phyloP scores from a whole-genome alignment of 2,113 vertebrate genomes.

The Pipa parva region DNA sequence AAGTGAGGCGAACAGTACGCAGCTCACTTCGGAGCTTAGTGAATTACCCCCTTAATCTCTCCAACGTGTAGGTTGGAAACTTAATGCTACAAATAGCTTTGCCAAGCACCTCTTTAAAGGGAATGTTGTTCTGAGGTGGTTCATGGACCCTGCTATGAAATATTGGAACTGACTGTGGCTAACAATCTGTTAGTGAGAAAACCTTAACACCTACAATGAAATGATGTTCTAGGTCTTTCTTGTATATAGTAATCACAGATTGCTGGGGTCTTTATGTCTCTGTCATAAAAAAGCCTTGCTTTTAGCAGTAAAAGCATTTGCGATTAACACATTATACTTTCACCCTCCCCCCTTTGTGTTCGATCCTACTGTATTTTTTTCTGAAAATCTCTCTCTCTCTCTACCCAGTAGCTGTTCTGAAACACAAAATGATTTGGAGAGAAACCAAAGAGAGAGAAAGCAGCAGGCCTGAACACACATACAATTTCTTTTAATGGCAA shows the following conservation, averaged over 20 bases:
- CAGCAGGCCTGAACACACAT: conserved; percentile 9
- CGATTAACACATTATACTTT: conserved; percentile 18
- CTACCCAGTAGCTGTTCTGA: conserved; percentile 13
- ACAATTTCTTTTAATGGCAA: conserved; percentile 2
- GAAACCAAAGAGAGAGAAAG: conserved; percentile 20
- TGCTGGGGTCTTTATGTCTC: background rate
- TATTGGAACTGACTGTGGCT: no score
- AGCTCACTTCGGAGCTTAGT: no score
- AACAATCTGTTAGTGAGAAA: no score
- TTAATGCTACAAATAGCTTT: no score
- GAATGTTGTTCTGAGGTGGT: no score
- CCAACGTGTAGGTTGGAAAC: no score
- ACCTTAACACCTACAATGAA: no score
- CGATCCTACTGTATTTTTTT: conserved; percentile 24
- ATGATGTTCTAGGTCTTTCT: background rate
- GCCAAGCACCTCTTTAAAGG: no score
- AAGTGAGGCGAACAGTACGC: no score
- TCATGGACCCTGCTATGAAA: no score
- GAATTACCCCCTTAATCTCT: no score
- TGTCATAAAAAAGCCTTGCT: background rate
- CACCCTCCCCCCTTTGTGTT: conserved; percentile 22
- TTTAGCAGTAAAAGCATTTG: conserved; percentile 10
- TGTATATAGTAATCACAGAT: background rate
- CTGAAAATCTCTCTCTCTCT: background rate
- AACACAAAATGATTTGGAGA: conserved; percentile 23